These are phyloP conservation scores for Drosophila burlai DNA, from an alignment of 1,140 invertebrate species.

Conservation along the genomic window DNA sequence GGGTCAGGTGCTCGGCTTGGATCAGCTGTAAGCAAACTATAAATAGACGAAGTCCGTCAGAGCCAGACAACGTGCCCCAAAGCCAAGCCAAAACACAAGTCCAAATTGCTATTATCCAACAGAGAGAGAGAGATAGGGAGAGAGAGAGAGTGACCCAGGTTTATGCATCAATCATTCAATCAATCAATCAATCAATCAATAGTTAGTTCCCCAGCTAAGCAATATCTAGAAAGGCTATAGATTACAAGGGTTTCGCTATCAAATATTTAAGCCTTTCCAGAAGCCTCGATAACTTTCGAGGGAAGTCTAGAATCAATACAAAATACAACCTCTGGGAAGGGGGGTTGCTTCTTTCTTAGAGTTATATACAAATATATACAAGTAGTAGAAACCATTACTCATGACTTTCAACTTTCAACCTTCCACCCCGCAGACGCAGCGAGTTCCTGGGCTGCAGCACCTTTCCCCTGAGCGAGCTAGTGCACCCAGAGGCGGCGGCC, in stretches of 20 bases:
- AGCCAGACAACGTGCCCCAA: constrained; percentile 25
- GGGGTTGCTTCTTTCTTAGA: not conserved
- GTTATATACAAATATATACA: not conserved
- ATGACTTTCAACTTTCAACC: constrained; percentile 81
- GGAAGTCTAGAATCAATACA: not conserved
- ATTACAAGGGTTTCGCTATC: not conserved
- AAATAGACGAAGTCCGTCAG: constrained; percentile 59
- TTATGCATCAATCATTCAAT: not conserved
- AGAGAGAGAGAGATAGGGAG: not conserved
- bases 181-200: constrained; percentile 16
- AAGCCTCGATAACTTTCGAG: constrained; percentile 1
- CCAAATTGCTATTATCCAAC: constrained; percentile 7
- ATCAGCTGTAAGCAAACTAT: constrained; percentile 38
- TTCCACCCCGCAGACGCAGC: constrained; percentile 87
- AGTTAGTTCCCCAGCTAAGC: not conserved
- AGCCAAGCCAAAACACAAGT: not conserved
- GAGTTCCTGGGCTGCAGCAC: constrained; percentile 93
- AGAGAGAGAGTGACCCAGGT: not conserved
- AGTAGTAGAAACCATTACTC: not conserved
- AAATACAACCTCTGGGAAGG: not conserved
- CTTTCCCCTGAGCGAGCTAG: constrained; percentile 89
- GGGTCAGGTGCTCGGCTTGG: constrained; percentile 21
- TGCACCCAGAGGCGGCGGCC: constrained; percentile 86
- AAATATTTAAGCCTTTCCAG: constrained; percentile 5
- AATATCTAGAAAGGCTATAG: not conserved